Conservation (phyloP, 2,797 vertebrate genomes). For the Prunella strophiata region DNA sequence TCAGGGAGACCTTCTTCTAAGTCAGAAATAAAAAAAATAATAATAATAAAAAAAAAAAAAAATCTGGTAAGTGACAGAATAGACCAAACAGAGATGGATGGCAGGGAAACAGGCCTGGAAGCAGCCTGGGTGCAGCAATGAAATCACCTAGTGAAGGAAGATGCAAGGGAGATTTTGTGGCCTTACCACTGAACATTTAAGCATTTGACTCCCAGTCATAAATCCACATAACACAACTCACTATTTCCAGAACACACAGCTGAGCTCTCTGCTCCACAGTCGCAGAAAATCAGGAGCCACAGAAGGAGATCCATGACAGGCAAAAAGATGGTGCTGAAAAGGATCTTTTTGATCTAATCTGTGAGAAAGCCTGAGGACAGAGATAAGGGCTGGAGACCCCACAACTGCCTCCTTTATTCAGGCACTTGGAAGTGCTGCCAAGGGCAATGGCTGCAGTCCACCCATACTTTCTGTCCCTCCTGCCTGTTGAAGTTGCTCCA, state of each 20-base stretch:
- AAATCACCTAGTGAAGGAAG: neutral
- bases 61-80: neutral
- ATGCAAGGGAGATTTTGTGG: neutral
- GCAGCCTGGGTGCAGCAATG: neutral
- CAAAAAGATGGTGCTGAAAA: neutral
- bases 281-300: neutral
- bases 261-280: neutral
- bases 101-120: neutral
- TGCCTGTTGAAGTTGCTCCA: neutral
- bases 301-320: neutral
- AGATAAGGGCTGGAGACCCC: neutral
- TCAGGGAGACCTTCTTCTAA: neutral
- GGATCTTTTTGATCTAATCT: neutral
- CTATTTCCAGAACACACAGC: neutral
- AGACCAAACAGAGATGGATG: neutral
- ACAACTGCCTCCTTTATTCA: neutral
- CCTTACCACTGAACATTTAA: neutral
- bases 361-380: neutral
- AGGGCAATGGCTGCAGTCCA: neutral
- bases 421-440: neutral
- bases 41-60: rapidly evolving
- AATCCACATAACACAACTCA: neutral
- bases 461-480: neutral
- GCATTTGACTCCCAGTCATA: neutral
- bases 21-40: neutral